These are phyloP conservation scores for Nasonia oneida DNA, from an alignment of 2,888 invertebrate genomes.

Conservation along the genomic window DNA sequence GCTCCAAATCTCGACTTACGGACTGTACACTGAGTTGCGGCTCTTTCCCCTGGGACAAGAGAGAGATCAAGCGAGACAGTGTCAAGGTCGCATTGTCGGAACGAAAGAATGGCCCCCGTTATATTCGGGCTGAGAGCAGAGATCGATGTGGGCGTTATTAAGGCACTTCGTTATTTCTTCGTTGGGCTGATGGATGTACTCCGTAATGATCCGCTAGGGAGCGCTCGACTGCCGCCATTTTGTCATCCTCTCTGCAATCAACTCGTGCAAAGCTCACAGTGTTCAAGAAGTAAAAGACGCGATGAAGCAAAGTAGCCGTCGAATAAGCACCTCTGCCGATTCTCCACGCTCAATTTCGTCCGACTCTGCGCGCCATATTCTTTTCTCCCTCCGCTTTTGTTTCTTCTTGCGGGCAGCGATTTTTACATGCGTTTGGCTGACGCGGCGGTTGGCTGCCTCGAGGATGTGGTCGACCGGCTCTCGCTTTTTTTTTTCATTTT, in stretches of 20 bases:
- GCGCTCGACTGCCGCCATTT: background rate
- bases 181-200: background rate
- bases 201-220: background rate
- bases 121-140: background rate
- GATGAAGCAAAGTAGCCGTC: background rate
- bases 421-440: background rate
- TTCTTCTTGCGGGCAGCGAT: background rate
- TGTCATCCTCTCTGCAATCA: background rate
- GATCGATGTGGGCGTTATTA: background rate
- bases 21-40: background rate
- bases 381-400: background rate
- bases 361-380: background rate
- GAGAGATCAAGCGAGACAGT: conserved; percentile 10
- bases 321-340: conserved; percentile 1
- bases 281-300: background rate
- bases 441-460: background rate
- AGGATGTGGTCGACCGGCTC: background rate
- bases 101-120: background rate
- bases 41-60: conserved; percentile 4
- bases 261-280: background rate
- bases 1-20: conserved; percentile 31
- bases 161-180: background rate
- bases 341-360: background rate
- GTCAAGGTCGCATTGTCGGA: conserved; percentile 41
- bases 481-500: background rate